These are phyloP conservation scores for Conus canariensis DNA, from an alignment of 2,888 invertebrate species.

Conservation along the genomic window DNA sequence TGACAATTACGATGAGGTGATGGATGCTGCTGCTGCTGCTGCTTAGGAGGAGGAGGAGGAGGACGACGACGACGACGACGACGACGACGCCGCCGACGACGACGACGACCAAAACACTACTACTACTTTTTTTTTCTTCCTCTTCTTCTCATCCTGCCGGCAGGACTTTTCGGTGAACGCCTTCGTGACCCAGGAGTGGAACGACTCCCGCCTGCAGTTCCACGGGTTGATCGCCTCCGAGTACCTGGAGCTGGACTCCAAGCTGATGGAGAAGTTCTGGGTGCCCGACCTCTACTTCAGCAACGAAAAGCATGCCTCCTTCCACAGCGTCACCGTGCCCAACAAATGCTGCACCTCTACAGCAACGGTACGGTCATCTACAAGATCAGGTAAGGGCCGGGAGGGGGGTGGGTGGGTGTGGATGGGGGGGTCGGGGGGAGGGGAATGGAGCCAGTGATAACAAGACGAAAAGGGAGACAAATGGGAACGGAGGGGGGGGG, in stretches of 20 bases:
- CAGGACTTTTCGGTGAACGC: constrained; percentile 67
- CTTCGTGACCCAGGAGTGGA: constrained; percentile 67
- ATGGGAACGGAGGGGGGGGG: too few species aligned
- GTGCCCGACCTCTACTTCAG: constrained; percentile 72
- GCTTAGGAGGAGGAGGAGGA: too few species aligned
- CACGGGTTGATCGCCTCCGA: constrained; percentile 62
- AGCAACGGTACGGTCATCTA: constrained; percentile 66
- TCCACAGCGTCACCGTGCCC: constrained; percentile 72
- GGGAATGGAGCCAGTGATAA: not conserved
- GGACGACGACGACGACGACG: too few species aligned
- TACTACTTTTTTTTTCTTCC: too few species aligned
- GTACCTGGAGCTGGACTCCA: constrained; percentile 68
- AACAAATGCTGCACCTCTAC: constrained; percentile 71
- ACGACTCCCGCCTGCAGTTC: constrained; percentile 61
- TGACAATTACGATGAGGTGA: too few species aligned
- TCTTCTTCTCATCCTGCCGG: not conserved
- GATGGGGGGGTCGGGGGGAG: not conserved
- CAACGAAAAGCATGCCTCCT: constrained; percentile 71
- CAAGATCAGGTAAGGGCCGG: constrained; percentile 58
- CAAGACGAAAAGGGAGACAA: not conserved
- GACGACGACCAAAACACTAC: too few species aligned
- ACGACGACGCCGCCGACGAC: too few species aligned
- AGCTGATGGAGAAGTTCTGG: constrained; percentile 69
- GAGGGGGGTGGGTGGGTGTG: not conserved
- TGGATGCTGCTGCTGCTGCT: too few species aligned